phyloP scores from a whole-genome alignment of 2,113 vertebrate species.

The Neotoma lepida region DNA sequence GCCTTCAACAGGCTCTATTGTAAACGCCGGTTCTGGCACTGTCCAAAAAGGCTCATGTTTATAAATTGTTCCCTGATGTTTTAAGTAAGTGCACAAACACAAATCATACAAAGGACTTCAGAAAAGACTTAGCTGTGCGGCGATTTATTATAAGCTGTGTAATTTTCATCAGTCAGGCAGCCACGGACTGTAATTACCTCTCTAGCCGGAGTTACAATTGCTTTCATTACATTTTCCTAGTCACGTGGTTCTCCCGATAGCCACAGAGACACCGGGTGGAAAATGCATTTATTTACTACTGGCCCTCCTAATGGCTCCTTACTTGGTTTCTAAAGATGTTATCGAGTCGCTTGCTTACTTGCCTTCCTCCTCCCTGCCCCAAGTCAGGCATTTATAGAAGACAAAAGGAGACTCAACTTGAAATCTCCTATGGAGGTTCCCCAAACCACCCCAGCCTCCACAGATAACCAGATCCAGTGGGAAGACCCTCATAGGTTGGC shows the following conservation, averaged over 20 bases:
- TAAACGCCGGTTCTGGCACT: conserved; percentile 80
- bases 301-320: conserved; percentile 59
- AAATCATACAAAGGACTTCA: conserved; percentile 77
- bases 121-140: conserved; percentile 76
- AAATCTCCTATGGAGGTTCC: background rate
- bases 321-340: conserved; percentile 70
- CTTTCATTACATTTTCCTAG: conserved; percentile 76
- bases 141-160: conserved; percentile 77
- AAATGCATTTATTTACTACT: conserved; percentile 59
- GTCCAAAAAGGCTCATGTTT: conserved; percentile 78
- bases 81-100: conserved; percentile 83
- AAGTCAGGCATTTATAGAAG: conserved; percentile 2
- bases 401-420: conserved; percentile 32
- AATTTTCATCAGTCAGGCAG: conserved; percentile 80
- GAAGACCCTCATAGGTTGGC: background rate
- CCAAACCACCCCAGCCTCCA: background rate
- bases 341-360: conserved; percentile 58
- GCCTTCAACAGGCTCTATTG: conserved; percentile 80
- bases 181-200: conserved; percentile 76
- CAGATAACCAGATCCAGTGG: background rate
- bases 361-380: background rate
- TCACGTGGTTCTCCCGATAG: conserved; percentile 54
- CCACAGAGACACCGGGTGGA: conserved; percentile 66
- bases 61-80: conserved; percentile 84
- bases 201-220: conserved; percentile 65